Evolutionary conservation across 2,797 vertebrate species (phyloP).

Genomic region (Arrhamphus sclerolepis): DNA sequence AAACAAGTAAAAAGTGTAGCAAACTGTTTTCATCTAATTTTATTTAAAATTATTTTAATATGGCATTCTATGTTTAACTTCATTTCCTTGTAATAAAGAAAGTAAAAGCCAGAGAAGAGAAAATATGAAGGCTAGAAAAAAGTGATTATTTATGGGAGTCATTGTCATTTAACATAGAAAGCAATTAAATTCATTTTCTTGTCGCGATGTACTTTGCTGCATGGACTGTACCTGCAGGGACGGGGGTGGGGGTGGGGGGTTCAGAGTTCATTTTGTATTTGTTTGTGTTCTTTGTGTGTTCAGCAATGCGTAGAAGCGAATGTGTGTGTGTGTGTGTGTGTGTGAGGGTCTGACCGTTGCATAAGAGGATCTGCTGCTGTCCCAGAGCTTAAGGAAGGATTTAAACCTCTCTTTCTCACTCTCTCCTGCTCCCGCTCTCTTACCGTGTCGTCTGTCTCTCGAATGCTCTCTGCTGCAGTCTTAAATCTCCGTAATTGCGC

Average conservation of each 20-base stretch:
- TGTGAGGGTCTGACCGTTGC: slow-evolving; percentile 69
- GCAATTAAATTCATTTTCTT: neutral
- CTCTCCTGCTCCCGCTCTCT: slow-evolving; percentile 46
- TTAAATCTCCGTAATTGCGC: slow-evolving; percentile 65
- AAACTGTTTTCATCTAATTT: neutral
- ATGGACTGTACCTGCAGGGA: slow-evolving; percentile 1
- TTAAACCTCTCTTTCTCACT: slow-evolving; percentile 72
- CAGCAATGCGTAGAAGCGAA: slow-evolving; percentile 47
- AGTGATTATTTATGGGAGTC: neutral
- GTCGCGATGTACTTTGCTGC: slow-evolving; percentile 1
- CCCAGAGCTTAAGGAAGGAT: slow-evolving; percentile 80
- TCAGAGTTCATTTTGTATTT: slow-evolving; percentile 22
- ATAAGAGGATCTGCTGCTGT: slow-evolving; percentile 83
- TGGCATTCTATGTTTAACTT: neutral
- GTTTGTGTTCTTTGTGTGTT: slow-evolving; percentile 46
- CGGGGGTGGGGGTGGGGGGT: neutral
- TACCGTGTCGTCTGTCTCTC: slow-evolving; percentile 43
- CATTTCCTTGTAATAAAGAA: neutral
- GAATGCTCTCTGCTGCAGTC: slow-evolving; percentile 39
- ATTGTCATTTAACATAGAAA: neutral
- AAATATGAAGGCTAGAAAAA: slow-evolving; percentile 1
- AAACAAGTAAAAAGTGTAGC: too few relatives aligned
- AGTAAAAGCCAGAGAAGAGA: too few relatives aligned
- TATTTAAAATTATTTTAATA: neutral
- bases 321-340: slow-evolving; percentile 38